phyloP scores from a whole-genome alignment of 1,140 invertebrate species.

The Sycobia sp. region DNA sequence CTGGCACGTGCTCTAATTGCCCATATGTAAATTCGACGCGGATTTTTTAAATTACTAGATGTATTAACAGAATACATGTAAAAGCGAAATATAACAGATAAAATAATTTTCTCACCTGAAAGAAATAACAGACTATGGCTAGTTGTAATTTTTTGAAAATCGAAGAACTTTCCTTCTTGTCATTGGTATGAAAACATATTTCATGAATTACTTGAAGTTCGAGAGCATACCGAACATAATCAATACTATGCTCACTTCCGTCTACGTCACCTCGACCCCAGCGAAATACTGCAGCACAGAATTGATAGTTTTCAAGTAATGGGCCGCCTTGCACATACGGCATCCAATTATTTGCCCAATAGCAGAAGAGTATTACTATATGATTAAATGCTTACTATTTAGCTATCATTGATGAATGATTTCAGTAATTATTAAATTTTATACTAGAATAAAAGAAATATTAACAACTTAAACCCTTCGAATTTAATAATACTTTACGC shows the following conservation, averaged over 20 bases:
- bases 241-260: constrained; percentile 66
- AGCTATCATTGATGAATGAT: too few species aligned
- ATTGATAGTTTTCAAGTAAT: constrained; percentile 57
- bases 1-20: too few species aligned
- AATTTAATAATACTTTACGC: too few species aligned
- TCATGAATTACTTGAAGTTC: constrained; percentile 63
- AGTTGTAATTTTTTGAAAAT: constrained; percentile 36
- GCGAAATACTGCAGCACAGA: constrained; percentile 62
- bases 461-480: too few species aligned
- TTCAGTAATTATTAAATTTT: too few species aligned
- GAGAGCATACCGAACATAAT: constrained; percentile 62
- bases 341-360: constrained; percentile 35
- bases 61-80: too few species aligned
- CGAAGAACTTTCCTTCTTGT: constrained; percentile 18
- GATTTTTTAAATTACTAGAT: too few species aligned
- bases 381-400: too few species aligned
- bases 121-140: constrained; percentile 59
- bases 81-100: too few species aligned
- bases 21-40: too few species aligned
- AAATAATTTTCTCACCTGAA: constrained; percentile 46
- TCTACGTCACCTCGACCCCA: constrained; percentile 65
- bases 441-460: too few species aligned
- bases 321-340: constrained; percentile 63
- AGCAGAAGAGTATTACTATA: constrained; percentile 43
- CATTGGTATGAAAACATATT: constrained; percentile 22